Percentiles rank a stretch among this genome's conserved stretches.
Evolutionary conservation across 2,797 vertebrate genomes (phyloP).

Genomic region (Triplophysa bombifrons): DNA sequence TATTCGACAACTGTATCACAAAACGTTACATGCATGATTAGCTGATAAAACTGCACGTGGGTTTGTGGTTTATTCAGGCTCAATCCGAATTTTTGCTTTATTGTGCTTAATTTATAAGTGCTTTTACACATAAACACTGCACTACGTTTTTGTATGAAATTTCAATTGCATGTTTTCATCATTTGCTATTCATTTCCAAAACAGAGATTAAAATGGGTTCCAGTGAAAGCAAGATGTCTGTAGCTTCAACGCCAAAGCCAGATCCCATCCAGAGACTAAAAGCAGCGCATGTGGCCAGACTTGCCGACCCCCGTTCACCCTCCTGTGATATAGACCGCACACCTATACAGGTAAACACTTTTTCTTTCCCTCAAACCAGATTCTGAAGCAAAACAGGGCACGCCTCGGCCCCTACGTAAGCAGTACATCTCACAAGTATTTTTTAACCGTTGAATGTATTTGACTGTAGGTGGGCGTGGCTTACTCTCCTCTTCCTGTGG

Average conservation of each 20-base stretch:
- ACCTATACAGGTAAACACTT: conserved; percentile 75
- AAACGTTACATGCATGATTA: too few relatives aligned
- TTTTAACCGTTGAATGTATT: not conserved
- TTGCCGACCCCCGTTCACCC: conserved; percentile 78
- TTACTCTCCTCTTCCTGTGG: conserved; percentile 47
- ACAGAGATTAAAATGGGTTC: conserved; percentile 70
- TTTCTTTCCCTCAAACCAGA: not conserved
- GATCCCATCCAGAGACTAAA: conserved; percentile 58
- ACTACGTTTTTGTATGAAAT: not conserved
- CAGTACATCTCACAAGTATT: not conserved
- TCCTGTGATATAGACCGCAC: conserved; percentile 71
- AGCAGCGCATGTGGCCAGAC: conserved; percentile 54
- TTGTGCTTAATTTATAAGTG: not conserved
- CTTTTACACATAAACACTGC: too few relatives aligned
- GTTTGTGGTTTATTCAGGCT: not conserved
- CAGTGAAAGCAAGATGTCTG: conserved; percentile 73
- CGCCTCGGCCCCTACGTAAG: not conserved
- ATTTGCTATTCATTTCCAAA: not conserved
- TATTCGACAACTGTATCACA: too few relatives aligned
- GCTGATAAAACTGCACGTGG: not conserved
- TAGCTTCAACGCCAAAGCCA: conserved; percentile 60
- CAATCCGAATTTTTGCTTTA: not conserved
- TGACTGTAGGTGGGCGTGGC: conserved; percentile 59
- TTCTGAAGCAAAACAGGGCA: not conserved
- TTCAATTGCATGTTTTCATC: not conserved